A percentile compares a stretch with the other conserved stretches of the same genome.
phyloP scores from a whole-genome alignment of 2,888 invertebrate genomes.

The Halictus ligatus region DNA sequence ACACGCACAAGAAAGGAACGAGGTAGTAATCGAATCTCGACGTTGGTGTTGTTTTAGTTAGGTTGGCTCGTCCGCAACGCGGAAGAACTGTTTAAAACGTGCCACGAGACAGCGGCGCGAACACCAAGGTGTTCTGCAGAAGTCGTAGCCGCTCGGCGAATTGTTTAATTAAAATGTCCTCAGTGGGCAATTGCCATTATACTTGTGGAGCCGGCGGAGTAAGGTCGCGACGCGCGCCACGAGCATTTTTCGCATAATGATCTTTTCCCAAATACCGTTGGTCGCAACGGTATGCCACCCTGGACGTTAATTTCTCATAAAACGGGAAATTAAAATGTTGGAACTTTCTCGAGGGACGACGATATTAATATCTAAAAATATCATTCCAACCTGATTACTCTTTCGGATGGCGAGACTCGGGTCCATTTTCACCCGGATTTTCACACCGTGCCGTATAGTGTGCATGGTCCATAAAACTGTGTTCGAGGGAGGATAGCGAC shows the following conservation, averaged over 20 bases:
- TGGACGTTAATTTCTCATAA: no score
- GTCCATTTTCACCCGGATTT: no score
- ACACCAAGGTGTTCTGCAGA: conserved; percentile 39
- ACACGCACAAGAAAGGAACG: conserved; percentile 14
- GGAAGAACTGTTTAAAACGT: conserved; percentile 51
- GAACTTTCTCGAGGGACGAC: no score
- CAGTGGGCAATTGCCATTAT: conserved; percentile 46
- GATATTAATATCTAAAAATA: no score
- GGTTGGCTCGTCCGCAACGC: conserved; percentile 53
- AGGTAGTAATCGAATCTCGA: conserved; percentile 23
- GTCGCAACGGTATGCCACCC: not conserved
- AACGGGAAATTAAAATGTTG: no score
- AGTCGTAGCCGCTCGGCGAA: conserved; percentile 22
- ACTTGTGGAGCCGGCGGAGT: conserved; percentile 24
- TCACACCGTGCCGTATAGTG: not conserved
- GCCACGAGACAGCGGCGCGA: conserved; percentile 7
- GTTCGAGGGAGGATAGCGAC: no score
- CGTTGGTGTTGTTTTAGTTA: conserved; percentile 35
- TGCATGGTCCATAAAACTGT: not conserved
- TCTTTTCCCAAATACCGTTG: not conserved
- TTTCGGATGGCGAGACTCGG: no score
- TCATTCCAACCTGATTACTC: no score
- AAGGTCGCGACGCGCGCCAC: conserved; percentile 5
- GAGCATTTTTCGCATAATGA: not conserved
- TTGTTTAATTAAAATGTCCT: conserved; percentile 62